Percentiles rank a stretch among this genome's conserved stretches.
These are phyloP conservation scores for Pangasius larnaudii DNA, from an alignment of 2,797 vertebrate genomes.

Conservation along the genomic window DNA sequence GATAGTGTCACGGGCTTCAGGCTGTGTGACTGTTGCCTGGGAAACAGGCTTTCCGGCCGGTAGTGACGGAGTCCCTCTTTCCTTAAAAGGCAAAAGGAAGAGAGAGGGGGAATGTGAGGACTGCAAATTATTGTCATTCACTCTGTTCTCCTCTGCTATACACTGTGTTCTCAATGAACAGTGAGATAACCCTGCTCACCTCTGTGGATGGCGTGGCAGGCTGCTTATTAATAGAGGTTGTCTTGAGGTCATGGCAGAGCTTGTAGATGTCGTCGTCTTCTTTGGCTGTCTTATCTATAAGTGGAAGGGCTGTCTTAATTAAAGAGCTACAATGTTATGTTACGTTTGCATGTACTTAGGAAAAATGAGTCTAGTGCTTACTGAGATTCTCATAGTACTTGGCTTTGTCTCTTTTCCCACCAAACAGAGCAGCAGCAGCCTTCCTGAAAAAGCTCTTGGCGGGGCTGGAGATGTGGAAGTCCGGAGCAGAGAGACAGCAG, in stretches of 20 bases:
- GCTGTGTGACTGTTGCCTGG: constrained; percentile 79
- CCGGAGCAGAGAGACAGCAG: constrained; percentile 93
- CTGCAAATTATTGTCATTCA: constrained; percentile 34
- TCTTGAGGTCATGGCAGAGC: constrained; percentile 92
- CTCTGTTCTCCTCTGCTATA: constrained; percentile 36
- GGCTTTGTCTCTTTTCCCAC: constrained; percentile 94
- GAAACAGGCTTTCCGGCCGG: constrained; percentile 79
- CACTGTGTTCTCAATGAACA: constrained; percentile 29
- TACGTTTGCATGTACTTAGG: neutral
- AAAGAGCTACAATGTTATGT: neutral
- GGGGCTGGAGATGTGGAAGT: constrained; percentile 96
- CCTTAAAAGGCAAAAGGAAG: constrained; percentile 66
- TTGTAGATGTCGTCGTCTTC: constrained; percentile 98
- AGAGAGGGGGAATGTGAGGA: constrained; percentile 33
- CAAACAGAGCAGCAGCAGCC: constrained; percentile 95
- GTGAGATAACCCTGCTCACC: constrained; percentile 72
- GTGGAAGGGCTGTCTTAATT: neutral
- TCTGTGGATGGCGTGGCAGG: constrained; percentile 79
- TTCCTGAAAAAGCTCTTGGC: constrained; percentile 98
- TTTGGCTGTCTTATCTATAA: constrained; percentile 87
- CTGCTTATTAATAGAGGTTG: constrained; percentile 87
- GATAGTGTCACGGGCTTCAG: constrained; percentile 89
- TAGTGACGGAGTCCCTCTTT: constrained; percentile 80
- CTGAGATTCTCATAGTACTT: constrained; percentile 94
- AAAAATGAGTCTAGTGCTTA: constrained; percentile 69